phyloP scores from a whole-genome alignment of 2,888 invertebrate genomes.

The Philonicus albiceps region DNA sequence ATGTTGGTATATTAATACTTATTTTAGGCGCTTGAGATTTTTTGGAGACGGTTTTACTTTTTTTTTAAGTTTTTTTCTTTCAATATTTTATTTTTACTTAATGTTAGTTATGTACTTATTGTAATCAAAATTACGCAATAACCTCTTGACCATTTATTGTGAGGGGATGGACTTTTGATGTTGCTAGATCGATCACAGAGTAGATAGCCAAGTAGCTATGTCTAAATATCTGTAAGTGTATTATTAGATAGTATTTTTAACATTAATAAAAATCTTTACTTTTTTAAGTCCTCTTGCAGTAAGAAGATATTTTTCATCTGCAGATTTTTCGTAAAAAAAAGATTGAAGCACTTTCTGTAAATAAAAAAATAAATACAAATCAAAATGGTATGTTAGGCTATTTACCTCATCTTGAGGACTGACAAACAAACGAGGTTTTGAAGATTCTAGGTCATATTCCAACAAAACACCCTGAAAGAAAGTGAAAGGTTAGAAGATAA shows the following conservation, averaged over 20 bases:
- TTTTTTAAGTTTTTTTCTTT: no score
- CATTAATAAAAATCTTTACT: conserved; percentile 60
- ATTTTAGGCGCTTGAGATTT: no score
- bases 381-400: background rate
- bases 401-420: background rate
- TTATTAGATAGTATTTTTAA: background rate
- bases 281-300: conserved; percentile 71
- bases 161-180: conserved; percentile 62
- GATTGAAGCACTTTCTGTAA: conserved; percentile 57
- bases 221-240: conserved; percentile 72
- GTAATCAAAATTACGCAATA: background rate
- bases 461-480: background rate
- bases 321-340: conserved; percentile 67
- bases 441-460: background rate
- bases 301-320: conserved; percentile 71
- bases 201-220: conserved; percentile 82
- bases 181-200: conserved; percentile 71
- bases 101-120: background rate
- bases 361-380: background rate
- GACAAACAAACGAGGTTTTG: background rate
- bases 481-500: background rate
- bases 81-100: background rate
- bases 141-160: conserved; percentile 52
- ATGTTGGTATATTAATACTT: no score
- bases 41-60: no score